Base-by-base conservation (phyloP, 2,888 invertebrate species). In the Drosophila paramelanica region DNA sequence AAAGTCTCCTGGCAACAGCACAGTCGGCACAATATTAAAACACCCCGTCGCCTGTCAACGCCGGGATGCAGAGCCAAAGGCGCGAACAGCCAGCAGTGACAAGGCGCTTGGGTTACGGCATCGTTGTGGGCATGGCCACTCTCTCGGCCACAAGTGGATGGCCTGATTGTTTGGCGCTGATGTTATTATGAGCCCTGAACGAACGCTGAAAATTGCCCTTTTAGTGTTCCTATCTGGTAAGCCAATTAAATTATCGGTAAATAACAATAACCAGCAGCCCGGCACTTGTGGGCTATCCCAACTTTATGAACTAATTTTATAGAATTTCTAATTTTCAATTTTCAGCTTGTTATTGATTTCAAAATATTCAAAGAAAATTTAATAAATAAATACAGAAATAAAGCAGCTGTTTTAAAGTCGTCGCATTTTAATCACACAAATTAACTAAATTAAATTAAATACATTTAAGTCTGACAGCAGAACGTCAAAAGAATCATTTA, bases 41-140 rank as follows among this genome's bases (percentile, higher is more conserved):
- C 57, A 58, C 52, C 57, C 60, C 53, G 57, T 45, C 43, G 68
- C 49, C 58, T 66, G 74, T 70, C 70, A 56, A 36, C 69, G 41
- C 52, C 31, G 33, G 47, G 46, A 71, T 62, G 55, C 45, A 46
- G 41, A 50, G 39, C 33, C 41, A 56, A 46, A 51, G 61, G 31
- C 41, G 20, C 42, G 27, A 38, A 36, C 33, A 51, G 42, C 3
- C 14, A 46, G 27, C 50, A 58, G 38, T 20, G 20, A 17, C 13
- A 46, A 31, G 31, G 31, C 17, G 14, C 36, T 3, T 3, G 13
- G 23, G 10, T 43, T 11, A 10, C 20, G 5, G 25, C 23, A 14
- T 7, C 17, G 38, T 0, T 31, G n/a, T 4, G 17, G 10, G 27
- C 27, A 27, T 3, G 39, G 23, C 14, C 33, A 1, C 13, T 11